Evolutionary conservation across 1,140 invertebrate species (phyloP).

Genomic region (Drosophila paulistorum): DNA sequence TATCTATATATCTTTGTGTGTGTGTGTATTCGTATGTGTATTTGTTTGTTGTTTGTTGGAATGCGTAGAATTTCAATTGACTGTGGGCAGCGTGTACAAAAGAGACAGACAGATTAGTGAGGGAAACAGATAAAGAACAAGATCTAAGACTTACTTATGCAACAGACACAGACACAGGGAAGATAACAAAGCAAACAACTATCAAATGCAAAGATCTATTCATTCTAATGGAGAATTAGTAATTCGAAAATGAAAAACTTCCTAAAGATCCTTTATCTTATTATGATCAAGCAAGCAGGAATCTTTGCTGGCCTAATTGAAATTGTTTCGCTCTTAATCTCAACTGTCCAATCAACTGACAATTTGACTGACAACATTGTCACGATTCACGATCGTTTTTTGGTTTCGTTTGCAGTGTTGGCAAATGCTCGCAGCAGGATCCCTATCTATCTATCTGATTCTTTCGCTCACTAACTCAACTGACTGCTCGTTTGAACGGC

Average conservation of each 20-base stretch:
- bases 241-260: too few species aligned
- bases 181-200: conserved; percentile 6
- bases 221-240: background rate
- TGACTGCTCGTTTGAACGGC: conserved; percentile 37
- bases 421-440: conserved; percentile 40
- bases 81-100: conserved; percentile 53
- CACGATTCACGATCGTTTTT: conserved; percentile 6
- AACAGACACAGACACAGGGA: conserved; percentile 1
- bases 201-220: background rate
- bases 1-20: conserved; percentile 15
- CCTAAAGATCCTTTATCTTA: too few species aligned
- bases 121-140: conserved; percentile 7
- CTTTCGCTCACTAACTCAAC: background rate
- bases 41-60: conserved; percentile 78
- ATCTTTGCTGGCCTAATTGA: background rate
- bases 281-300: too few species aligned
- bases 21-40: conserved; percentile 37
- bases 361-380: conserved; percentile 20
- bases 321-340: conserved; percentile 15
- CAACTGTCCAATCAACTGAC: conserved; percentile 48
- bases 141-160: conserved; percentile 30
- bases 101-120: conserved; percentile 5
- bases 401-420: conserved; percentile 47
- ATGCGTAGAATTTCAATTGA: conserved; percentile 81
- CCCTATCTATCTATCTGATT: background rate